Evolutionary conservation across 2,888 invertebrate species (phyloP).

Genomic region (Creontiades dilutus): DNA sequence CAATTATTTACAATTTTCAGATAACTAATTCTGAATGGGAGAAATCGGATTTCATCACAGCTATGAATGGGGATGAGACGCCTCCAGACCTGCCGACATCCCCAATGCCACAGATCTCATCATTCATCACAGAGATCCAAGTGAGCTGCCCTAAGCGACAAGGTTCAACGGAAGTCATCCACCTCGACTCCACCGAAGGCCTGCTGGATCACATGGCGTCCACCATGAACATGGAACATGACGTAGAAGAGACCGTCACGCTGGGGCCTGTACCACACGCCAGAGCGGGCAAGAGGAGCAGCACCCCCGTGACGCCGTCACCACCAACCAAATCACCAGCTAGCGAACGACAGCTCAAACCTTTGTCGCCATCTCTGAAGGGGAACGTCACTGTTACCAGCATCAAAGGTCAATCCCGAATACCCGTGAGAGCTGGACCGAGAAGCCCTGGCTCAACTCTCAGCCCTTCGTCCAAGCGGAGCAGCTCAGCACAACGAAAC

Average conservation of each 20-base stretch:
- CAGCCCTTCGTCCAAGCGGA: slow-evolving; percentile 62
- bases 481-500: slow-evolving; percentile 66
- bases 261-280: slow-evolving; percentile 64
- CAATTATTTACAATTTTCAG: slow-evolving; percentile 73
- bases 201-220: slow-evolving; percentile 74
- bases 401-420: slow-evolving; percentile 76
- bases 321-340: slow-evolving; percentile 59
- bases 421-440: slow-evolving; percentile 76
- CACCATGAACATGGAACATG: slow-evolving; percentile 43
- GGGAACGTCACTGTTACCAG: slow-evolving; percentile 76
- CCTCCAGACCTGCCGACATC: slow-evolving; percentile 79
- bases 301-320: slow-evolving; percentile 5
- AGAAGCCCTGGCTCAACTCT: slow-evolving; percentile 72
- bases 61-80: slow-evolving; percentile 76
- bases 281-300: slow-evolving; percentile 11
- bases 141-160: slow-evolving; percentile 78
- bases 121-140: slow-evolving; percentile 87
- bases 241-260: slow-evolving; percentile 64
- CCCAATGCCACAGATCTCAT: slow-evolving; percentile 78
- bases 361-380: slow-evolving; percentile 17
- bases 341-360: slow-evolving; percentile 38
- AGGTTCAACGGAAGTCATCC: slow-evolving; percentile 69
- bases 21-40: slow-evolving; percentile 76
- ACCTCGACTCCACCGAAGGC: slow-evolving; percentile 72
- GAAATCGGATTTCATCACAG: slow-evolving; percentile 72